phyloP scores from a whole-genome alignment of 2,113 vertebrate species.

The Syngnathoides biaculeatus region DNA sequence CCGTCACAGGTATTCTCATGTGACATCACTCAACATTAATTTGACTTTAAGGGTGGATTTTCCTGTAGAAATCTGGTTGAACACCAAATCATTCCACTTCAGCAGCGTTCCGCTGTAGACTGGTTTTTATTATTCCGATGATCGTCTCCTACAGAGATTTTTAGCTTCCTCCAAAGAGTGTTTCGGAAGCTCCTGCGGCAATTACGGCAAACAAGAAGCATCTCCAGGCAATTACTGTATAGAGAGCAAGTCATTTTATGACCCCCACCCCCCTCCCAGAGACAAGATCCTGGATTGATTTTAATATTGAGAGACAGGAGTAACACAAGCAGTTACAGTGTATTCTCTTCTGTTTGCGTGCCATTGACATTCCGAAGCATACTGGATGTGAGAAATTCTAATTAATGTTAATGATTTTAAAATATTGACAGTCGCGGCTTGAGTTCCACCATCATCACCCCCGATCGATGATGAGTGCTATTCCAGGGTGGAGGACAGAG shows the following conservation, averaged over 20 bases:
- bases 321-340: not conserved
- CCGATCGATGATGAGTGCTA: not conserved
- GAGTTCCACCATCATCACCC: conserved; percentile 26
- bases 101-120: not conserved
- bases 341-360: not conserved
- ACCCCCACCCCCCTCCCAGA: conserved; percentile 12
- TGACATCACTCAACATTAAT: too few relatives aligned
- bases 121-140: not conserved
- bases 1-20: not conserved
- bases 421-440: conserved; percentile 62
- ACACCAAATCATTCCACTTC: not conserved
- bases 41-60: too few relatives aligned
- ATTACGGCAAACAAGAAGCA: conserved; percentile 41
- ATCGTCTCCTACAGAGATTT: conserved; percentile 13
- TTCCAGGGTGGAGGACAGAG: conserved; percentile 22
- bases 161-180: conserved; percentile 37
- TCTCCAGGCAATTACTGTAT: conserved; percentile 25
- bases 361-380: not conserved
- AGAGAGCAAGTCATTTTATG: conserved; percentile 24
- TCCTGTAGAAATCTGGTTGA: not conserved
- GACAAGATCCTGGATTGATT: conserved; percentile 16
- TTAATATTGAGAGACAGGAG: not conserved
- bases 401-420: conserved; percentile 14
- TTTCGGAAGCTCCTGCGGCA: conserved; percentile 28
- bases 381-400: not conserved